A percentile compares a stretch with the other conserved stretches of the same genome.
These are phyloP conservation scores for Nibea albiflora DNA, from an alignment of 2,113 vertebrate species.

Conservation along the genomic window DNA sequence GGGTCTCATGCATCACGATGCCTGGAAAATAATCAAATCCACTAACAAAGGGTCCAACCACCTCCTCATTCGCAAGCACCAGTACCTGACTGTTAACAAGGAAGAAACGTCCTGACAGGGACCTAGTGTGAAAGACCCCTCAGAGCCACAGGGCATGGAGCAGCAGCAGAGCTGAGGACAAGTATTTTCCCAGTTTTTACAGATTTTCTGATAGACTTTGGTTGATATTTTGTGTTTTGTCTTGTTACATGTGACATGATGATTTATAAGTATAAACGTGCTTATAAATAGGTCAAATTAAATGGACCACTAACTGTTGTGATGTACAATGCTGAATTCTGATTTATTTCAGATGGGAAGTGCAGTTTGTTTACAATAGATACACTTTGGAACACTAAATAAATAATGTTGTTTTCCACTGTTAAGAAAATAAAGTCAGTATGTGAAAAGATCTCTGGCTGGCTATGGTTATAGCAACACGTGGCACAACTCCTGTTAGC, in stretches of 20 bases:
- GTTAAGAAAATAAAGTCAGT: conserved; percentile 38
- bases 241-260: not conserved
- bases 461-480: not conserved
- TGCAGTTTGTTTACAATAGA: conserved; percentile 48
- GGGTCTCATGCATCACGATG: conserved; percentile 92
- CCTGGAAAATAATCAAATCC: conserved; percentile 94
- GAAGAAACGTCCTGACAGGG: not conserved
- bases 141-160: not conserved
- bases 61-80: conserved; percentile 88
- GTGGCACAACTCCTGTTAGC: not conserved
- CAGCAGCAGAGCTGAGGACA: not conserved
- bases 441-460: conserved; percentile 3
- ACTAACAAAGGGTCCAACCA: conserved; percentile 90
- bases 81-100: conserved; percentile 73
- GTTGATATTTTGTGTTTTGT: conserved; percentile 27
- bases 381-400: conserved; percentile 15
- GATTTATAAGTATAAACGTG: not conserved
- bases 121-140: conserved; percentile 5
- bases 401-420: not conserved
- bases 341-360: conserved; percentile 19
- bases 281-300: not conserved
- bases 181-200: not conserved
- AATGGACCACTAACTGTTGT: conserved; percentile 4
- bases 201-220: conserved; percentile 7
- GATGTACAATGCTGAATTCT: conserved; percentile 25